Base-by-base conservation (phyloP, 2,797 vertebrate species). In the Sorex maritimensis region DNA sequence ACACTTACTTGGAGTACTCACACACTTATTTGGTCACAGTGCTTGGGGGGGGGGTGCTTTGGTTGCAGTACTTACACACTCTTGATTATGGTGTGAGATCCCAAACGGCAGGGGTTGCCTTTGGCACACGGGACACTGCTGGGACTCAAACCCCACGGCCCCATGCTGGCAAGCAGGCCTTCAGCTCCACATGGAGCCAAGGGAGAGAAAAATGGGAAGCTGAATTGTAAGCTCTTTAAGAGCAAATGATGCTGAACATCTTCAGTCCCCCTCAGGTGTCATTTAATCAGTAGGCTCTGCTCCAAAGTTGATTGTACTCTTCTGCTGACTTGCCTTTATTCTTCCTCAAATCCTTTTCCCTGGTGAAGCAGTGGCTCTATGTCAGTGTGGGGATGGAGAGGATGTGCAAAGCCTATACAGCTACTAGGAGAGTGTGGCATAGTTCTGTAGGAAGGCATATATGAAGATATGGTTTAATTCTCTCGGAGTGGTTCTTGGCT, bases 391-490 rank as follows among this genome's bases (percentile, higher is more conserved):
- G 55, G 80, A 7, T 44, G 23, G 46, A 71, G 44, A 81, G 2
- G n/a, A 75, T 46, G 3, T 41, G 41, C 13, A 55, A 52, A 61
- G 21, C 0, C 0, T 86, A 0, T 17, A 17, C 5, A 79, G 61
- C 14, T 15, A 77, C 71, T 91, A 44, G 38, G 2, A 26, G 1
- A 6, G 28, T 80, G 61, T 69, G 44, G 15, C 34, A 23, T 34
- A 63, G 15, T 72, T 72, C 26, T 11, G 21, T 77, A 17, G 23
- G 26, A 63, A 65, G 68, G 17, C 69, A 28, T 14, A 55, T 55
- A 63, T 90, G 23, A 80, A 81, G 44, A 77, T 2, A 11, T 8
- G n/a, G 9, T 44, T 89, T 86, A 75, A 71, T 90, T 86, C 92
- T 89, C 46, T n/a, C 87, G 2, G 68, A 73, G 34, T 63, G 34